These are phyloP conservation scores for Galaxea fascicularis DNA, from an alignment of 92 coral and sea anemone genomes.

Conservation along the genomic window DNA sequence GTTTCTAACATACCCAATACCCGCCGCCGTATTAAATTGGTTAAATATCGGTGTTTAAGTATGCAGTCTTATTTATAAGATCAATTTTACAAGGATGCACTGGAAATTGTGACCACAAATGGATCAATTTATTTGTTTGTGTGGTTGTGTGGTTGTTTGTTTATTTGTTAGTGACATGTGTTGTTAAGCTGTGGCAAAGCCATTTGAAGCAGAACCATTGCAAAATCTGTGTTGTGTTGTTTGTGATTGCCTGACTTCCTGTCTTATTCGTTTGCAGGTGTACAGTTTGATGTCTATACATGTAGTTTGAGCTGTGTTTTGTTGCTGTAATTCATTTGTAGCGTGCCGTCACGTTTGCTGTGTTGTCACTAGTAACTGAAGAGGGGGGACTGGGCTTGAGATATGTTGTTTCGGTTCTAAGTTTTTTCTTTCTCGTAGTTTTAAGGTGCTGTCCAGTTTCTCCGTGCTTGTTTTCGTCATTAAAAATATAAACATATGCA, in stretches of 20 bases:
- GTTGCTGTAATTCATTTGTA: conserved; percentile 2
- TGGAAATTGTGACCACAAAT: too few species aligned
- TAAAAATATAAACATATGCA: too few species aligned
- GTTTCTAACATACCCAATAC: neutral
- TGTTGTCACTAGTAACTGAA: conserved; percentile 11
- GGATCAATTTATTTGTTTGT: neutral
- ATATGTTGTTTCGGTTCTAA: too few species aligned
- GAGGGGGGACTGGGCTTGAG: too few species aligned
- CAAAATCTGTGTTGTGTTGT: neutral
- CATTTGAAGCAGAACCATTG: too few species aligned
- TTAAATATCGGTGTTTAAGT: neutral
- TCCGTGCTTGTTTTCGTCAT: too few species aligned
- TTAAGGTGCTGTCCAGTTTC: too few species aligned
- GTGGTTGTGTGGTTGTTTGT: neutral
- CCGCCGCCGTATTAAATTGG: too few species aligned
- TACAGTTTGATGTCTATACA: neutral
- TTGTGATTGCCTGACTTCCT: conserved; percentile 24
- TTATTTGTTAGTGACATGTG: neutral
- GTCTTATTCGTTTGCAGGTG: conserved; percentile 35
- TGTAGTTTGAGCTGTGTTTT: conserved; percentile 2
- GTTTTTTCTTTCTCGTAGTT: too few species aligned
- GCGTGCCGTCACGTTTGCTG: neutral
- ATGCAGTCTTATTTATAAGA: too few species aligned
- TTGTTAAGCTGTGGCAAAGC: too few species aligned
- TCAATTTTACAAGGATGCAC: neutral